These are phyloP conservation scores for Heliconius cydno DNA, from an alignment of 2,888 invertebrate genomes.

Conservation along the genomic window DNA sequence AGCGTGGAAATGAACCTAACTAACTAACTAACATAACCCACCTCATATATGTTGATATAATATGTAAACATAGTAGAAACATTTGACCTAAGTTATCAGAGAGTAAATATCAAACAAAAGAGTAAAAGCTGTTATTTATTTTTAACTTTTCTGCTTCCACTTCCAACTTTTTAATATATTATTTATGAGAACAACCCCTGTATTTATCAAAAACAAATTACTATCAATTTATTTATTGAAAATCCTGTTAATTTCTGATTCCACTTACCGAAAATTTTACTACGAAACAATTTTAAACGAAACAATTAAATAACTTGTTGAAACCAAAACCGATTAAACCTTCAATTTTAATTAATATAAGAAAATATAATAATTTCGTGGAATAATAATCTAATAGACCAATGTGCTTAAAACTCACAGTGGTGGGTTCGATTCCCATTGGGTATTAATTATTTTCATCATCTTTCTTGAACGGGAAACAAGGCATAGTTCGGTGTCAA, in stretches of 20 bases:
- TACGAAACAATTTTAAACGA: slow-evolving; percentile 17
- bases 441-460: not conserved
- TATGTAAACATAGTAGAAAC: too few relatives aligned
- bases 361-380: too few relatives aligned
- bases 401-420: too few relatives aligned
- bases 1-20: too few relatives aligned
- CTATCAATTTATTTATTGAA: slow-evolving; percentile 10
- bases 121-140: not conserved
- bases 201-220: slow-evolving; percentile 11
- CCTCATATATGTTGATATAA: too few relatives aligned
- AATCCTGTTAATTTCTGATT: slow-evolving; percentile 18
- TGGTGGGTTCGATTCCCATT: not conserved
- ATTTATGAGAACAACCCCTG: not conserved
- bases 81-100: not conserved
- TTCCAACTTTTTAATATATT: not conserved
- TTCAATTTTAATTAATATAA: slow-evolving; percentile 10
- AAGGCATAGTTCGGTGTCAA: too few relatives aligned
- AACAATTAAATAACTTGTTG: slow-evolving; percentile 30
- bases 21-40: too few relatives aligned
- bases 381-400: too few relatives aligned
- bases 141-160: not conserved
- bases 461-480: too few relatives aligned
- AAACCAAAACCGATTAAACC: slow-evolving; percentile 1
- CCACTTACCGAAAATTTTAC: not conserved
- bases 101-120: not conserved